A percentile compares a stretch with the other conserved stretches of the same genome.
phyloP scores from a whole-genome alignment of 2,888 invertebrate genomes.

The Lucinisca nassula region DNA sequence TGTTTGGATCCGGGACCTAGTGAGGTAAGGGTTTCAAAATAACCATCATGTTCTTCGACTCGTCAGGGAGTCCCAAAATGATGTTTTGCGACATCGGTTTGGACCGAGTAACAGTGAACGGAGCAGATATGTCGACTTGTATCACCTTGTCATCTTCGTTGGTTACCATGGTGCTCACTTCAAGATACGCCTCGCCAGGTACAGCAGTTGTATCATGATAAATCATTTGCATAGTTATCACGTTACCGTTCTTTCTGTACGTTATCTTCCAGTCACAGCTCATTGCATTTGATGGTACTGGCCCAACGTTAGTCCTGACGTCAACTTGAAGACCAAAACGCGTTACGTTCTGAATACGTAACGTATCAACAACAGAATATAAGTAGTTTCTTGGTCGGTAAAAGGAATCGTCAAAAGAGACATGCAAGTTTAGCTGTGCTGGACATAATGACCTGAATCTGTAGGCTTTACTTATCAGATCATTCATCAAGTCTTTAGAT shows the following conservation, averaged over 20 bases:
- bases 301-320: slow-evolving; percentile 86
- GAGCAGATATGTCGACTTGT: slow-evolving; percentile 84
- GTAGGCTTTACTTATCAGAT: slow-evolving; percentile 86
- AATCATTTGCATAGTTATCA: slow-evolving; percentile 86
- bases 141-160: slow-evolving; percentile 86
- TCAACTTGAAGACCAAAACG: slow-evolving; percentile 88
- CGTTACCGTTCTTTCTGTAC: slow-evolving; percentile 86
- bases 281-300: slow-evolving; percentile 83
- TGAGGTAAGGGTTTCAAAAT: slow-evolving; percentile 85
- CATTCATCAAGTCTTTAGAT: slow-evolving; percentile 74
- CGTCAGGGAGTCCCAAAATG: slow-evolving; percentile 76
- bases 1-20: too few species aligned
- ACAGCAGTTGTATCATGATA: slow-evolving; percentile 86
- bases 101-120: slow-evolving; percentile 81
- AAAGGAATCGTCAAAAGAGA: slow-evolving; percentile 82
- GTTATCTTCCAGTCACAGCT: slow-evolving; percentile 88
- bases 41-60: slow-evolving; percentile 84
- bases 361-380: slow-evolving; percentile 86
- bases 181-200: slow-evolving; percentile 85
- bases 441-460: slow-evolving; percentile 87
- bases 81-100: slow-evolving; percentile 81
- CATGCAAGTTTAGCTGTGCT: slow-evolving; percentile 78
- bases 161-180: slow-evolving; percentile 84
- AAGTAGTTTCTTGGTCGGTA: slow-evolving; percentile 87
- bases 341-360: slow-evolving; percentile 87